Evolutionary conservation across 2,888 invertebrate genomes (phyloP), one percentile per base, ranked within the genome.

Genomic region (Synergus umbraculus): DNA sequence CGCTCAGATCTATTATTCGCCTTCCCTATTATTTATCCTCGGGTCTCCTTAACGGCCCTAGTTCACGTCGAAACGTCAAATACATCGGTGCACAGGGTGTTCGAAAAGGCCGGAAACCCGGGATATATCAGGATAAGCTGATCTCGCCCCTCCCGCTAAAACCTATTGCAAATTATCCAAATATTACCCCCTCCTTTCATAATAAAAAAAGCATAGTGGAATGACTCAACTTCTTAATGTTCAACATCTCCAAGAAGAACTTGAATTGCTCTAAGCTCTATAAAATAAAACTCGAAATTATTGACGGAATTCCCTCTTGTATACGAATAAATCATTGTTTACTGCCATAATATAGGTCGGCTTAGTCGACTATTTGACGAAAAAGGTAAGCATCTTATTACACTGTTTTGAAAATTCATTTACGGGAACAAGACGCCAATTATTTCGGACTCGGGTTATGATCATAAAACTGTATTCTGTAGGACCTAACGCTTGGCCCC

Each of bases 21-120:
- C 79, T 82, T 69, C 81, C 87, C 86, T 85, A 86, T 87, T 90
- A 88, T 89, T 88, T 88, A 88, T 88, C 86, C 86, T 86, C 80
- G 85, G 84, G 85, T 85, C 87, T 87, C 84, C 87, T 88, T 88
- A 87, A 86, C 86, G 85, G 84, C 83, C 83, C 82, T 85, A 84
- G 84, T 85, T 87, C 85, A 86, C 82, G 82, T 83, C 80, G 81
- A 81, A 83, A 82, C 79, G 84, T 83, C 84, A 83, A 84, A 84
- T 81, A 82, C 83, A 83, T 84, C 81, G 81, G 80, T 78, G 80
- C 77, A 79, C 77, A 82, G 81, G 78, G 79, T 49, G 69, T 73
- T 73, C 73, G 29, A 29, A 73, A 73, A 73, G 54, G 73, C 73
- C 73, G 73, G 73, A 73, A 73, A 73, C 49, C 12, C 73, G 15